Evolutionary conservation across 2,888 invertebrate species (phyloP), one percentile per base, ranked within the genome.

Genomic region (Apodemia zela): DNA sequence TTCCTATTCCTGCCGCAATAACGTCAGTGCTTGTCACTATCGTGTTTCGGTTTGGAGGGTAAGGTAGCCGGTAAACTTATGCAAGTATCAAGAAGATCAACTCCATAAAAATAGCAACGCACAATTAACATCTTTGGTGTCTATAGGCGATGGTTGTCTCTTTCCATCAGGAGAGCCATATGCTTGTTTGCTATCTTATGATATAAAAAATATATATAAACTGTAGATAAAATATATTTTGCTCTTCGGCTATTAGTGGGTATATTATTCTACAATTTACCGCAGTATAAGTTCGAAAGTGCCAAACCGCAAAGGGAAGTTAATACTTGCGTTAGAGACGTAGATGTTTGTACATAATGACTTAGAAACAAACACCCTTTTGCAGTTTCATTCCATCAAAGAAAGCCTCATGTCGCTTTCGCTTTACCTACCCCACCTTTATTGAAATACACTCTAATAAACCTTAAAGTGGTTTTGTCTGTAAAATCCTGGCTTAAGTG

Each of bases 351-450:
- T 54, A 42, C 42, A 42, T 42, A 54, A 54, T 25, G 51, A 25
- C 54, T 54, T 54, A 21, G 54, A 21, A 54, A 54, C 54, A 25
- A 29, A 29, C 54, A 29, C 54, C 54, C 54, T 57, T 54, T 57
- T 25, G 54, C 54, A 57, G 29, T 57, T 57, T 25, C 25, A 29
- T 57, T 25, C 54, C 54, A 29, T 57, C 29, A 57, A 57, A 57
- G 54, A 57, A 57, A 57, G 54, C 54, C 15, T 57, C 25, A 29
- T 47, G 54, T 57, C 21, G n/a, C 13, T 25, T 57, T 54, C 25
- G 7, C 29, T 29, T 54, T 54, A 29, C 29, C 54, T 25, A 54
- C 54, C 21, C 15, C 54, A 10, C 29, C 15, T 54, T 54, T 21
- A 29, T 54, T 25, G 54, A 54, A 54, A 54, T 21, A 54, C 54